Evolutionary conservation across 1,140 invertebrate species (phyloP).

Genomic region (Himalopsyche phryganea): DNA sequence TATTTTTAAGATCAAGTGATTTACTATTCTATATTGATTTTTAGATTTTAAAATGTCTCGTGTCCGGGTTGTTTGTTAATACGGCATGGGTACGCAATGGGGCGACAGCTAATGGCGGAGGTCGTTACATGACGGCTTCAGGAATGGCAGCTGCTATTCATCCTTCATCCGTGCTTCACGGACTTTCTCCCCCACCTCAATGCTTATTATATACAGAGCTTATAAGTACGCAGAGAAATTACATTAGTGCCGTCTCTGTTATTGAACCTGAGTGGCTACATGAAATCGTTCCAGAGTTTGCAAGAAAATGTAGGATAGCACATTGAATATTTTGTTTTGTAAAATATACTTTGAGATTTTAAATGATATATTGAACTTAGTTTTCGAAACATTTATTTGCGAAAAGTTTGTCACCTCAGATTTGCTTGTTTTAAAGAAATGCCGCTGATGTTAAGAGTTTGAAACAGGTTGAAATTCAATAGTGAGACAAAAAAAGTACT

Average conservation of each 20-base stretch:
- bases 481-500: no score
- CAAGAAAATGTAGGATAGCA: constrained; percentile 31
- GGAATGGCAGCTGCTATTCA: constrained; percentile 62
- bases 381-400: no score
- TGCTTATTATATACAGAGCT: constrained; percentile 89
- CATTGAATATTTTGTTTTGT: constrained; percentile 11
- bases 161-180: constrained; percentile 75
- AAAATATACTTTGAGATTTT: no score
- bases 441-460: no score
- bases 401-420: no score
- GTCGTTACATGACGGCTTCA: constrained; percentile 41
- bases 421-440: no score
- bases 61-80: constrained; percentile 84
- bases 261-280: constrained; percentile 73
- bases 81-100: constrained; percentile 80
- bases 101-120: constrained; percentile 53
- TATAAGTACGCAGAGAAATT: constrained; percentile 79
- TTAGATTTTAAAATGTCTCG: constrained; percentile 70
- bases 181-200: constrained; percentile 60
- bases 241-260: constrained; percentile 70
- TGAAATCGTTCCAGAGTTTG: constrained; percentile 55
- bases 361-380: no score
- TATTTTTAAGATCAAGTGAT: no score
- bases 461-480: no score
- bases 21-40: constrained; percentile 19